Evolutionary conservation across 2,797 vertebrate genomes (phyloP), one percentile per base, ranked within the genome.

Genomic region (Semotilus atromaculatus): DNA sequence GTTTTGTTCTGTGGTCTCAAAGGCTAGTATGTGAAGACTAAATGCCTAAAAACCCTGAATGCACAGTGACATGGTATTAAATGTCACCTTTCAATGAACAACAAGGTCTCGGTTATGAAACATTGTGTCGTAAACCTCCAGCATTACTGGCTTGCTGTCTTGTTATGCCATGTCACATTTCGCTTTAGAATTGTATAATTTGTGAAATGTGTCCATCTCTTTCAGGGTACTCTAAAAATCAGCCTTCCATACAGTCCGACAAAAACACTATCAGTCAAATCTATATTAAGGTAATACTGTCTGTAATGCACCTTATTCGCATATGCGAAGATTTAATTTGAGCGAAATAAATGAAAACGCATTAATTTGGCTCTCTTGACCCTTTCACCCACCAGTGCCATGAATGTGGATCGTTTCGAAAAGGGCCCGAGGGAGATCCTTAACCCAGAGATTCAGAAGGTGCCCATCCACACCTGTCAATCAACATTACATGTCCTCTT

Each of bases 191-290:
- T 58, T 7, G 43, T 60, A 36, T 86, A 80, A 72, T 51, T 40
- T 75, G 67, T 86, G 36, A 91, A 62, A 70, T 89, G 51, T 72
- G 85, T 90, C 86, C 93, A 90, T 68, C 86, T 90, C 60, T 83
- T 92, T 89, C 92, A 99, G 98, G 98, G 98, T 86, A 97, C 98
- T 71, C 96, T 97, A 95, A 99, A 99, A 95, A 99, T 99, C 92
- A 98, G 97, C 95, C 97, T 99, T 88, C 97, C 98, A 79, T 99
- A 99, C 91, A 97, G 98, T 91, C 98, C 98, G 29, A 99, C 97
- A 80, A 99, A 99, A 96, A 98, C 98, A 29, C 95, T 99, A 88
- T 99, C 98, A 78, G 97, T 99, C 94, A 99, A 99, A 94, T 99
- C 98, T 91, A 99, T 99, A 94, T 96, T 99, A 94, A 99, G 98